Evolutionary conservation across 2,797 vertebrate genomes (phyloP).

Genomic region (Rhincodon typus): DNA sequence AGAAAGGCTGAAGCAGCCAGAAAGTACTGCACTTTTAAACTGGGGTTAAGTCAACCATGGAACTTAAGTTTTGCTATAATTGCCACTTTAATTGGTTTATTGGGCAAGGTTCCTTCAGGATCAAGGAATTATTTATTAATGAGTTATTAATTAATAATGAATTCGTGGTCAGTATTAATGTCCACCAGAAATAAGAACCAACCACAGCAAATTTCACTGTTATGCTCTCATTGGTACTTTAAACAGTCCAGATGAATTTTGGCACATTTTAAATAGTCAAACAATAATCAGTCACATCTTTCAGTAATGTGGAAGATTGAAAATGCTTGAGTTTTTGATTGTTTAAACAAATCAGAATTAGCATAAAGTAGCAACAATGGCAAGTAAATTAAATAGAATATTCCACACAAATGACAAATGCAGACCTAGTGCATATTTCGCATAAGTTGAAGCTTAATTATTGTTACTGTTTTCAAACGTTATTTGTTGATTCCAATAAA

Average conservation of each 20-base stretch:
- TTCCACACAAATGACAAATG: not conserved
- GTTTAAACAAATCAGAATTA: not conserved
- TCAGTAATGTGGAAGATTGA: not conserved
- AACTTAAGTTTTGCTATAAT: not conserved
- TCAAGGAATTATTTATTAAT: not conserved
- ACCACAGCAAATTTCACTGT: not conserved
- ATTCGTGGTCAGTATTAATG: not conserved
- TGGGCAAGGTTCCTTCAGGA: not conserved
- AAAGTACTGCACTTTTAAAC: not conserved
- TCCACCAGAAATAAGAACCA: not conserved
- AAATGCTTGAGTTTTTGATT: not conserved
- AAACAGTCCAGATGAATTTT: not conserved
- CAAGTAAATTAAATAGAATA: not conserved
- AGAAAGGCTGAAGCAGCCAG: not conserved
- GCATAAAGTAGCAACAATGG: not conserved
- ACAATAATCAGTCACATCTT: not conserved
- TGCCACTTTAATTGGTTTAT: not conserved
- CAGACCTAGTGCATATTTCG: not conserved
- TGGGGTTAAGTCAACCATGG: not conserved
- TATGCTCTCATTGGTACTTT: not conserved
- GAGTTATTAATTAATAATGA: not conserved
- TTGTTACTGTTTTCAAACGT: not conserved
- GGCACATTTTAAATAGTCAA: not conserved
- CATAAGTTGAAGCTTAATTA: not conserved
- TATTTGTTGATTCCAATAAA: not conserved